Conservation (phyloP, 2,113 vertebrate species). For the Centropus bengalensis region DNA sequence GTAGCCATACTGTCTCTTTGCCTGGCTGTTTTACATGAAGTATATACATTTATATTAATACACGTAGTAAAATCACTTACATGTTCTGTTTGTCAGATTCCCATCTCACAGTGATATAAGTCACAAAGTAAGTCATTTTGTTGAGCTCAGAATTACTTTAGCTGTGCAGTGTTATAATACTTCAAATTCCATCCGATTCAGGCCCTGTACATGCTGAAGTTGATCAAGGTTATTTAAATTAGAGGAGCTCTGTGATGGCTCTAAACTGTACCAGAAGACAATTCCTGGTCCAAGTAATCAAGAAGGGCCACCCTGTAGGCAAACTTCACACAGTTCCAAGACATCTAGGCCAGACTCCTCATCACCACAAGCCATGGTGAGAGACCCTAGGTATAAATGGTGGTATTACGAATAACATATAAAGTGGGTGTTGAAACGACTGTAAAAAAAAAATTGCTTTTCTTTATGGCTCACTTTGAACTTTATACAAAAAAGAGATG, state of each 20-base stretch:
- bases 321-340: background rate
- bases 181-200: background rate
- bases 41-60: background rate
- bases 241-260: background rate
- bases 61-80: background rate
- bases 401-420: background rate
- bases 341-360: background rate
- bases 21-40: background rate
- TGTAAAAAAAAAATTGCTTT: background rate
- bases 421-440: background rate
- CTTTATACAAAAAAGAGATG: background rate
- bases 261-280: background rate
- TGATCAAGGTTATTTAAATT: background rate
- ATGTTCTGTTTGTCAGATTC: background rate
- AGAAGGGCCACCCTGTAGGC: background rate
- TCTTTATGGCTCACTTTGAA: background rate
- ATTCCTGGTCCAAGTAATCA: background rate
- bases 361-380: background rate
- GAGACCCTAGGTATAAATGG: background rate
- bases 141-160: background rate
- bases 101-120: background rate
- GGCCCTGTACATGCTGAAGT: background rate
- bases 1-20: conserved; percentile 38
- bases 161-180: background rate
- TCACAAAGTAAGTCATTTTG: background rate